Base-by-base conservation (phyloP, 2,113 vertebrate species). In the Pluvialis apricaria region DNA sequence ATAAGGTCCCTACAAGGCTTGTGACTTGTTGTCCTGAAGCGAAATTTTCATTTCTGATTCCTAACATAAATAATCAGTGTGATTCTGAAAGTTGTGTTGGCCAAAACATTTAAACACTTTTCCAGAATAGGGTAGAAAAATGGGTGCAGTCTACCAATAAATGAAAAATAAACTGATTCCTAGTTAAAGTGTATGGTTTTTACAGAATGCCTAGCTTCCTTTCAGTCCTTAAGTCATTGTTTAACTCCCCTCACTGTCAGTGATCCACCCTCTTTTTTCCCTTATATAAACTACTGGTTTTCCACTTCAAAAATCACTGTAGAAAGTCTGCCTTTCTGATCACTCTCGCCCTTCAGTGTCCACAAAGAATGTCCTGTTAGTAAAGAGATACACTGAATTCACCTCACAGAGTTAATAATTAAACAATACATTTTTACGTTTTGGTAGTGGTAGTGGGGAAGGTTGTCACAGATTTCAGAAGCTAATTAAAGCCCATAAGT, bases 401-500 rank as follows among this genome's bases (percentile, higher is more conserved):
- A 69, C 54, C 25, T 92, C 47, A 51, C 25, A 82, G 25, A 60
- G 62, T 85, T 89, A 90, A 82, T 76, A 92, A 92, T 89, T 90
- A 88, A 97, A 81, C 82, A 92, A 82, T 40, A 64, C 21, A 26
- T 85, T 97, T 95, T 96, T 92, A 82, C 54, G 61, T 95, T 95
- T 91, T 77, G 45, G 18, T 88, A 17, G 31, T 57, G 47, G 60
- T 78, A 72, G 31, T 75, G 31, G 13, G 76, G 83, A 92, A 85
- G 71, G 40, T 75, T 69, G 12, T 88, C 71, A 87, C 6, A 3
- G 77, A 93, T 96, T 95, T 95, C 87, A 96, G 73, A 44, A 96
- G 78, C 15, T 75, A 96, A 93, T 96, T 91, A 95, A 97, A 97
- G 52, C 58, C 73, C 76, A 34, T 79, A 93, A 77, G 57, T 82